phyloP scores from a whole-genome alignment of 35 echinoderm and acorn worm genomes.

The Holothuria glaberrima region DNA sequence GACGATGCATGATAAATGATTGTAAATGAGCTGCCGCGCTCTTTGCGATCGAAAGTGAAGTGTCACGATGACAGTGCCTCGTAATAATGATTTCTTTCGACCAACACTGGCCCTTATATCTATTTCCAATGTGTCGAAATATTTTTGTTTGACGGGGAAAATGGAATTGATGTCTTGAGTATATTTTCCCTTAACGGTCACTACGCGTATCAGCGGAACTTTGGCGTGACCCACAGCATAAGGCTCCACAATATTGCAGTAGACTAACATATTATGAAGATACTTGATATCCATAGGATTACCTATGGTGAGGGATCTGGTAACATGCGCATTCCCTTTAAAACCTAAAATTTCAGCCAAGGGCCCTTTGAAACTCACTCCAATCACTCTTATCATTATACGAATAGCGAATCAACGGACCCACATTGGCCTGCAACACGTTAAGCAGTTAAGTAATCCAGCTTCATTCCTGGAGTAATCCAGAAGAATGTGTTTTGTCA shows the following conservation, averaged over 20 bases:
- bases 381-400: conserved; percentile 29
- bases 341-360: conserved; percentile 12
- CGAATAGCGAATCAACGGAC: background rate
- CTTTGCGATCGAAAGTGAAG: conserved; percentile 52
- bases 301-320: background rate
- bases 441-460: background rate
- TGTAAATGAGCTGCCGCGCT: conserved; percentile 34
- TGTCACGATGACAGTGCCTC: conserved; percentile 50
- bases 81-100: conserved; percentile 43
- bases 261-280: conserved; percentile 37
- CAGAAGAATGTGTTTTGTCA: background rate
- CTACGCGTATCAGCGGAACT: conserved; percentile 26
- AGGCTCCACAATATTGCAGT: conserved; percentile 38
- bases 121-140: conserved; percentile 56
- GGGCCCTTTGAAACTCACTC: background rate
- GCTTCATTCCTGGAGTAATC: background rate
- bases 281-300: conserved; percentile 22
- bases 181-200: conserved; percentile 1
- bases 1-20: background rate
- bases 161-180: conserved; percentile 21
- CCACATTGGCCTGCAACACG: background rate
- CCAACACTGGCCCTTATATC: conserved; percentile 60
- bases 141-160: conserved; percentile 58
- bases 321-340: background rate
- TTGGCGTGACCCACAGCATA: conserved; percentile 40